A percentile compares a stretch with the other conserved stretches of the same genome.
Conservation (phyloP, 2,888 invertebrate genomes). For the Coelopa pilipes region DNA sequence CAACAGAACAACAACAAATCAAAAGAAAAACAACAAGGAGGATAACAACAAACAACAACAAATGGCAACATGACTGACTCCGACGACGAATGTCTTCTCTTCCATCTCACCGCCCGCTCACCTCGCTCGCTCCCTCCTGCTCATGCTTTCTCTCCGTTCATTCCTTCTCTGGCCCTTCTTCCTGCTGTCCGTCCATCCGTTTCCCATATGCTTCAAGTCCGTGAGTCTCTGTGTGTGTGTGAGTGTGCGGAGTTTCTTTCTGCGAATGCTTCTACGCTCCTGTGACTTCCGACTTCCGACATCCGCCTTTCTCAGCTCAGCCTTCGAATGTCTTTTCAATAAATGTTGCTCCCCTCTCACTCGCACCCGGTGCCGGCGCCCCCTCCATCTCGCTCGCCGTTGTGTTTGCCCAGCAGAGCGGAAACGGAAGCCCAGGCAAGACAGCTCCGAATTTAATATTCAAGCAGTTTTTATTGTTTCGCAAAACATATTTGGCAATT, state of each 20-base stretch:
- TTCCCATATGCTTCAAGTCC: conserved; percentile 24
- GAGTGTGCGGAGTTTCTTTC: neutral
- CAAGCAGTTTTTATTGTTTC: too few species aligned
- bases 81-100: neutral
- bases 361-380: neutral
- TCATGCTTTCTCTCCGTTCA: neutral
- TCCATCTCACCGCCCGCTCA: neutral
- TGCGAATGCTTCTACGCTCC: neutral
- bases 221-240: neutral
- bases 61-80: conserved; percentile 12
- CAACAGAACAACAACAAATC: too few species aligned
- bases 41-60: too few species aligned
- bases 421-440: too few species aligned
- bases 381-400: neutral
- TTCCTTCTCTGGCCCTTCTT: neutral
- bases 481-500: too few species aligned
- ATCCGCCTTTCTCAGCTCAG: neutral
- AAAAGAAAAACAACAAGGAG: too few species aligned
- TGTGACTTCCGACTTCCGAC: neutral
- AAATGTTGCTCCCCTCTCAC: neutral
- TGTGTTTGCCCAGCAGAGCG: too few species aligned
- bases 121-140: too few species aligned
- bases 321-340: conserved; percentile 2
- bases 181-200: neutral
- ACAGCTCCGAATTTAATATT: too few species aligned